Evolutionary conservation across 2,888 invertebrate species (phyloP).

Genomic region (Gasteruption jaculator): DNA sequence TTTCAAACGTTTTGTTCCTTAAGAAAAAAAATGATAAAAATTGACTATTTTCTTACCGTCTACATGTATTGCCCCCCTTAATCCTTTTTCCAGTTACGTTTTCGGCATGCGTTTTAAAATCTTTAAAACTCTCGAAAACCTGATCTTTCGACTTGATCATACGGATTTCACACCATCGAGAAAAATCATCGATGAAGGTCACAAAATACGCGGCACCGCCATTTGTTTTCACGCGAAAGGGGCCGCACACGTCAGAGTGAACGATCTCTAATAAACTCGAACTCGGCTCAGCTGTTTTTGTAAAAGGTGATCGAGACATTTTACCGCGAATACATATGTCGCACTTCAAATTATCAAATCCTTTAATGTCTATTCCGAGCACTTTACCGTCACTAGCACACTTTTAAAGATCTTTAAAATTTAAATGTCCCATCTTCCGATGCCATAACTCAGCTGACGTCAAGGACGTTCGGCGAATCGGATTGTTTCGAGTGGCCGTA

Average conservation of each 20-base stretch:
- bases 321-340: slow-evolving; percentile 18
- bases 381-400: slow-evolving; percentile 12
- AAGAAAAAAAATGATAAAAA: too few species aligned
- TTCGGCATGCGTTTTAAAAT: slow-evolving; percentile 23
- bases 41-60: too few species aligned
- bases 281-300: slow-evolving; percentile 3
- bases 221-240: slow-evolving; percentile 23
- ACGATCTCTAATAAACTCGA: slow-evolving; percentile 16
- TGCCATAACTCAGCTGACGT: slow-evolving; percentile 20
- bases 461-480: too few species aligned
- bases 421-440: slow-evolving; percentile 21
- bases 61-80: too few species aligned
- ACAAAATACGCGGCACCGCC: slow-evolving; percentile 26
- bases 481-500: too few species aligned
- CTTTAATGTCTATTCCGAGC: slow-evolving; percentile 11
- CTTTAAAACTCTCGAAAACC: slow-evolving; percentile 22
- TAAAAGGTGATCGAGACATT: slow-evolving; percentile 17
- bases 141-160: slow-evolving; percentile 25
- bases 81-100: slow-evolving; percentile 25
- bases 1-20: too few species aligned
- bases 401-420: slow-evolving; percentile 17
- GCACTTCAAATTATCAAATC: slow-evolving; percentile 5
- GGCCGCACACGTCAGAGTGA: slow-evolving; percentile 22
- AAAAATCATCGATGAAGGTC: slow-evolving; percentile 29
- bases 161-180: slow-evolving; percentile 25